Evolutionary conservation across 2,797 vertebrate genomes (phyloP), one percentile per base, ranked within the genome.

Genomic region (Pipistrellus pipistrellus): DNA sequence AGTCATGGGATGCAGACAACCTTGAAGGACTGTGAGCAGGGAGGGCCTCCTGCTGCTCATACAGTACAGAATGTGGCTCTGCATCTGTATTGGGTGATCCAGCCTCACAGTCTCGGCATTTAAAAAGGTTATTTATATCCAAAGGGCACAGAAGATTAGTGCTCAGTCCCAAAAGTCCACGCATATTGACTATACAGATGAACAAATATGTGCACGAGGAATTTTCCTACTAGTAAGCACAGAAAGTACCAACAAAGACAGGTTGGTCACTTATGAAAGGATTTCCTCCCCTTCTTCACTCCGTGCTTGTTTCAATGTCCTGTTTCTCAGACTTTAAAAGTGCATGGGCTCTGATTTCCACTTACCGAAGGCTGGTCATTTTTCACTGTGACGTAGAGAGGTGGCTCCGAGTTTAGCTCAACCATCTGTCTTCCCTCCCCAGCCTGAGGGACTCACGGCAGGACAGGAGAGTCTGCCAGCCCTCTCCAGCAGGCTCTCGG

Each of bases 401-500:
- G 78, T 96, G 88, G 93, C 96, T 94, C 91, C 0, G 25, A 90
- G 91, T 95, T 93, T 93, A 93, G 78, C 73, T 88, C 27, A 10
- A 95, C 96, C 97, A 96, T 97, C 96, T 97, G 96, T 69, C 20
- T 1, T 90, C 85, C 96, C 88, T 92, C 95, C 81, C 94, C 88
- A 90, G 96, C 90, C 92, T 93, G 88, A 95, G 91, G 84, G 91
- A 93, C 55, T 94, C 97, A 69, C 94, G 96, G 96, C 96, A 93
- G 88, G 95, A 80, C 69, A 4, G 23, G 44, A 62, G 75, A 72
- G 59, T 84, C 38, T 90, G 96, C 95, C 96, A 97, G 48, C 32
- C 46, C 57, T 92, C 92, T 69, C 38, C 46, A 73, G 71, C 89
- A 95, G 71, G 71, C 41, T 96, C 88, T 59, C 46, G 11, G 85